Base-by-base conservation (phyloP, 2,113 vertebrate species). In the Heliornis fulica region DNA sequence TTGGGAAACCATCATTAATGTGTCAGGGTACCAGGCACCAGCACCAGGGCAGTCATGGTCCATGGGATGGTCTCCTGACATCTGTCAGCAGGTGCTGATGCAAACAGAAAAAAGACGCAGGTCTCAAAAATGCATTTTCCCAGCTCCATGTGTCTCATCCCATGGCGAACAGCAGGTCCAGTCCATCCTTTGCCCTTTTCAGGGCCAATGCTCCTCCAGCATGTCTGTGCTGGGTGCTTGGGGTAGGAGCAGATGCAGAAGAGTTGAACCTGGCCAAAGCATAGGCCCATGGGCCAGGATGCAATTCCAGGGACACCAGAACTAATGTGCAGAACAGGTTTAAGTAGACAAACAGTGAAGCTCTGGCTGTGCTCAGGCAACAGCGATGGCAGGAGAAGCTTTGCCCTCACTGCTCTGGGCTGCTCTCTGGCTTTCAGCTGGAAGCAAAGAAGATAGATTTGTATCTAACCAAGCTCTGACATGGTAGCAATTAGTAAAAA, bases 201-300 rank as follows among this genome's bases (percentile, higher is more conserved):
- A 31, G 60, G 26, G 13, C 26, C 50, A n/a, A 38, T 0, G 1
- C 13, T 69, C 13, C 53, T 46, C 16, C 1, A 2, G 29, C 28
- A 17, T 34, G 7, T 26, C 15, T 38, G 34, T 16, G n/a, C 13
- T 15, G 25, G 54, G 34, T 75, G 38, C 22, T 31, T 60, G 23
- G 43, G 16, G 29, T 15, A 63, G 0, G 0, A 61, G n/a, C 3
- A 2, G 36, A 16, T 40, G 46, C 34, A 16, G 34, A 51, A 13
- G 21, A 64, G 13, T 28, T 21, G 56, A 54, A 17, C 28, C 5
- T 36, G 34, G 45, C 51, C 11, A 7, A 5, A 25, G 13, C 4
- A 29, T 16, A 79, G 40, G 28, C 76, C 68, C 4, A 1, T 36
- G 26, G 50, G 8, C 12, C 0, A 2, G 15, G 7, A 20, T 59